phyloP scores from a whole-genome alignment of 2,113 vertebrate species.

The Trematomus loennbergii region DNA sequence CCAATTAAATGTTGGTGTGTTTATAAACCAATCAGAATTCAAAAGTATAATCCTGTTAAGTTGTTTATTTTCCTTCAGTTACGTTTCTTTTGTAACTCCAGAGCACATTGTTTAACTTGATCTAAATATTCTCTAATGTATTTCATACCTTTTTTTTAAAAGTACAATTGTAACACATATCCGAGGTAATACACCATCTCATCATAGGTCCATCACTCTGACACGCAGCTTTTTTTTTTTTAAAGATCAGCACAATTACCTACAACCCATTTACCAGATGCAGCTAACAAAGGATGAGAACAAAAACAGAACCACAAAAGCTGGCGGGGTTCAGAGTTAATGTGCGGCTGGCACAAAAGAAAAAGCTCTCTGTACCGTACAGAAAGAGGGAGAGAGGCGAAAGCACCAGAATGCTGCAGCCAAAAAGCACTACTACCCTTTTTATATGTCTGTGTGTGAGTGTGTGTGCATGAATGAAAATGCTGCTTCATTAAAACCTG shows the following conservation, averaged over 20 bases:
- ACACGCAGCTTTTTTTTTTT: slow-evolving; percentile 17
- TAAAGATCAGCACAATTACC: slow-evolving; percentile 37
- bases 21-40: not conserved
- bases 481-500: slow-evolving; percentile 73
- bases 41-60: not conserved
- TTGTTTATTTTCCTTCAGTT: not conserved
- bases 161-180: slow-evolving; percentile 13
- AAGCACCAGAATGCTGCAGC: slow-evolving; percentile 74
- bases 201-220: slow-evolving; percentile 7
- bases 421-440: slow-evolving; percentile 53
- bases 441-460: slow-evolving; percentile 25
- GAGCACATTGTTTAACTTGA: not conserved
- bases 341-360: slow-evolving; percentile 55
- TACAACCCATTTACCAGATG: slow-evolving; percentile 34
- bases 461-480: slow-evolving; percentile 64
- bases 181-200: not conserved
- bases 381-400: slow-evolving; percentile 52
- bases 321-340: slow-evolving; percentile 30
- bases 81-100: not conserved
- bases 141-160: not conserved
- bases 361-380: slow-evolving; percentile 55
- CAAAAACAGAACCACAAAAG: slow-evolving; percentile 38
- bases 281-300: slow-evolving; percentile 22
- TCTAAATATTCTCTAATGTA: not conserved
- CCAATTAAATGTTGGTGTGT: not conserved